A percentile compares a stretch with the other conserved stretches of the same genome.
Conservation (phyloP, 2,113 vertebrate species). For the Archocentrus centrarchus region DNA sequence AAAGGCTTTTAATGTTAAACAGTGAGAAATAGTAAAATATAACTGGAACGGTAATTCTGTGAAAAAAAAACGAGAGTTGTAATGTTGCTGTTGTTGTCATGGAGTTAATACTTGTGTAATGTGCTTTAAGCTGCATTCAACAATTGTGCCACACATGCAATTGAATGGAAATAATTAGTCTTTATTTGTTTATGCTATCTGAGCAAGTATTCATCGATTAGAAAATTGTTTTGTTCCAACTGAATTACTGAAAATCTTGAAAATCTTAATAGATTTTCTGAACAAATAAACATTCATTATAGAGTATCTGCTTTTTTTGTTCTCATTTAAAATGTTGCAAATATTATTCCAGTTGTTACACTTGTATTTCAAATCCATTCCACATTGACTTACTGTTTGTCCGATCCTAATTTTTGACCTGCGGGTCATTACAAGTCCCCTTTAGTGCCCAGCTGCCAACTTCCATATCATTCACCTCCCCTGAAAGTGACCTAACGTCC, state of each 20-base stretch:
- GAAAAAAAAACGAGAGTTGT: not conserved
- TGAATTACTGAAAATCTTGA: not conserved
- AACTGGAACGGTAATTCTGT: not conserved
- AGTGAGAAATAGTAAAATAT: not conserved
- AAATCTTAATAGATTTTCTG: not conserved
- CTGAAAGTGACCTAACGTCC: slow-evolving; percentile 46
- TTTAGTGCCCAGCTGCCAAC: not conserved
- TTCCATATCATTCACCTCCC: slow-evolving; percentile 30
- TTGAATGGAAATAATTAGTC: not conserved
- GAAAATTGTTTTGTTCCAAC: not conserved
- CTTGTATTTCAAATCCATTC: not conserved
- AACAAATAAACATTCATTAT: not conserved
- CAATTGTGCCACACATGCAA: not conserved
- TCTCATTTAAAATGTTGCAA: not conserved
- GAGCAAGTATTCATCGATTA: not conserved
- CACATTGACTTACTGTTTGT: not conserved
- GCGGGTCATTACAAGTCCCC: not conserved
- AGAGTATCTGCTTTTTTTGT: not conserved
- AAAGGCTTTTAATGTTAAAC: not conserved
- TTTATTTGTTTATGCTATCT: not conserved
- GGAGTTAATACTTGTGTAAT: not conserved
- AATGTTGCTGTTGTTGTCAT: not conserved
- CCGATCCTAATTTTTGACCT: not conserved
- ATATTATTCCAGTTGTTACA: not conserved
- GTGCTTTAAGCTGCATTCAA: not conserved